Conservation (phyloP, 2,888 invertebrate species). For the Cyaniris semiargus region DNA sequence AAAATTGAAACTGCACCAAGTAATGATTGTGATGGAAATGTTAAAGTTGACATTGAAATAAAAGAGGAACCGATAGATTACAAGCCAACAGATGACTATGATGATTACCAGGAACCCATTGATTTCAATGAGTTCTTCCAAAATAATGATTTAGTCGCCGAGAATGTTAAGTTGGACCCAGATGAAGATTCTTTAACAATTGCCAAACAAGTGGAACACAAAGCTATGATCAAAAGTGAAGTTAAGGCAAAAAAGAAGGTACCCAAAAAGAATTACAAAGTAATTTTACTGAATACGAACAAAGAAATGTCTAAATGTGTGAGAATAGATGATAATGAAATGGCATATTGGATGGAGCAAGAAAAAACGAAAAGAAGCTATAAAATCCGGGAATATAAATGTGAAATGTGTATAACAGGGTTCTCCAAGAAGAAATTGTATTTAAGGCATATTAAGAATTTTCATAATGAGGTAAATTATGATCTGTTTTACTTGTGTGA, state of each 20-base stretch:
- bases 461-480: conserved; percentile 52
- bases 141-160: neutral
- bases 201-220: conserved; percentile 15
- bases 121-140: neutral
- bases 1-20: conserved; percentile 40
- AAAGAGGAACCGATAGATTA: conserved; percentile 44
- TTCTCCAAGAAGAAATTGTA: conserved; percentile 48
- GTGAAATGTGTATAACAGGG: conserved; percentile 52
- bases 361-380: conserved; percentile 2
- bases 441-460: conserved; percentile 47
- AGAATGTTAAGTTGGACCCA: neutral
- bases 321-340: conserved; percentile 48
- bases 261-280: conserved; percentile 11
- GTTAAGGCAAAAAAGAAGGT: conserved; percentile 2
- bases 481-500: neutral
- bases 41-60: conserved; percentile 54
- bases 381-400: conserved; percentile 46
- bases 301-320: conserved; percentile 20
- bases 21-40: conserved; percentile 35
- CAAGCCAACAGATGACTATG: neutral
- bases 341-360: conserved; percentile 17
- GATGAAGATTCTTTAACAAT: conserved; percentile 31
- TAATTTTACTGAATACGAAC: neutral
- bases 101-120: neutral
- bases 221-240: neutral